Base-by-base conservation (phyloP, 2,888 invertebrate genomes). In the Ochropleura leucogaster region DNA sequence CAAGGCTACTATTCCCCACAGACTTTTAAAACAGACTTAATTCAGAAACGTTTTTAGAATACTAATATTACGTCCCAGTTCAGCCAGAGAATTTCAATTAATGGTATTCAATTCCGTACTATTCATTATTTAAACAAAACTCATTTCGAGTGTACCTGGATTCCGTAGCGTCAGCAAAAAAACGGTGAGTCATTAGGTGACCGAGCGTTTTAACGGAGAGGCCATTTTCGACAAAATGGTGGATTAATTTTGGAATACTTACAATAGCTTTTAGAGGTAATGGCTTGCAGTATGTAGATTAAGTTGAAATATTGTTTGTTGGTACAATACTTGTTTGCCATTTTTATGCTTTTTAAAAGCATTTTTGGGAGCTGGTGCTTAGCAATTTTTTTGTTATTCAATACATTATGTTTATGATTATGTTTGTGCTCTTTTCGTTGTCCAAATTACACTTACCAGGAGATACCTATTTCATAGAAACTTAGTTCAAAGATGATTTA, bases 151-250 rank as follows among this genome's bases (percentile, higher is more conserved):
- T 67, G 40, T 64, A 84, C 71, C 68, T 76, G 84, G 71, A 30
- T 47, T 69, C 46, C 49, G 68, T 72, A 83, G 51, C 80, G 65
- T 71, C 57, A 71, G 60, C 68, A 72, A 84, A 83, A 30, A 79
- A 80, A 65, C n/a, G 20, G 53, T 51, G 74, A 76, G 76, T 80
- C 84, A 83, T 84, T 80, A 60, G 46, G 55, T 82, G 82, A 82
- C 68, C 62, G 51, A 16, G 80, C 82, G 30, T 51, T 83, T 83
- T 64, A n/a, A 46, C 49, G 46, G 51, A 14, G 51, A 57, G 18
- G 53, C 55, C 46, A 51, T 71, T 71, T 75, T 71, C 0, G 2
- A n/a, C 65, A 68, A 81, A 83, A 83, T 68, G 57, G 70, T 9
- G 47, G 68, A 47, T 51, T 44, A 18, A 80, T 78, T 74, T 83